Base-by-base conservation (phyloP, 2,113 vertebrate species). In the Falcunculus frontatus region DNA sequence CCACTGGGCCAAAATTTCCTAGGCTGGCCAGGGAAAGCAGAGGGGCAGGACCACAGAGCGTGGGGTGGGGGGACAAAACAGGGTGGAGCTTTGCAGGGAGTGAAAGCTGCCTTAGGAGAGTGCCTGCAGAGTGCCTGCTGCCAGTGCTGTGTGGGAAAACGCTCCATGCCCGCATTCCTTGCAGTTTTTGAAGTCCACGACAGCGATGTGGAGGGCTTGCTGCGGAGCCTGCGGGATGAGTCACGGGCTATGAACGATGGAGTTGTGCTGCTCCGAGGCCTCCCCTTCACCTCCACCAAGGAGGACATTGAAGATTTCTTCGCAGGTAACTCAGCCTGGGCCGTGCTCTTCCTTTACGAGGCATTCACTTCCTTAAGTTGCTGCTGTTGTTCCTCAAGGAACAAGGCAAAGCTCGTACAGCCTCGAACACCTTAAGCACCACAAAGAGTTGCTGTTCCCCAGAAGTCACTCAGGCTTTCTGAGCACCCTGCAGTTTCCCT, bases 141-240 rank as follows among this genome's bases (percentile, higher is more conserved):
- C 17, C 53, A 8, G 37, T 10, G 10, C 49, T 11, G 0, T 0
- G 13, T 30, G 35, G 49, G 19, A 6, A 47, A 30, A 15, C 0
- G 0, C 19, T 60, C 7, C 35, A 3, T 35, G 33, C 65, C 15
- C 13, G 1, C 33, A 1, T 87, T 63, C 52, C 53, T 87, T 88
- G 65, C 94, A 98, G 98, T 98, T 1, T 98, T 98, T 74, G 99
- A 99, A 87, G 98, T 99, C 33, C 98, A 98, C 1, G 98, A 99
- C 55, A 96, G 93, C 5, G 98, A 99, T 1, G 99, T 99, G 9
- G 99, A 99, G 53, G 70, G 74, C 39, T 93, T 99, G 57, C 94
- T 99, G 93, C 98, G 93, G 77, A 98, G 53, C 8, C 91, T 98
- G 64, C 97, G 95, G n/a, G 65, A 97, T 29, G 97, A 95, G 46